Conservation (phyloP, 2,113 vertebrate genomes). For the Cynopterus brachyotis region DNA sequence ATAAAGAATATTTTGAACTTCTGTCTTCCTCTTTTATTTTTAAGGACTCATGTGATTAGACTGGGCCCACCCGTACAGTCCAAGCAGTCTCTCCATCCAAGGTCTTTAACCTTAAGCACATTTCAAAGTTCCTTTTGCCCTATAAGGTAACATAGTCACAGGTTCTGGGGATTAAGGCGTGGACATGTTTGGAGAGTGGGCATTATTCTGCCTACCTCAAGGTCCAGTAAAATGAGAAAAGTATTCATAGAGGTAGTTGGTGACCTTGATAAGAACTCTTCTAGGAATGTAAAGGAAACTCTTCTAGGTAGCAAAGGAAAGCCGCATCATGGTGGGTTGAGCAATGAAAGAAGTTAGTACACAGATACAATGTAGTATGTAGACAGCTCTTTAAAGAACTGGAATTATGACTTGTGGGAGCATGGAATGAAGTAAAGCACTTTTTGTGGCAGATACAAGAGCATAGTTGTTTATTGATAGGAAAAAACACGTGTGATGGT, state of each 20-base stretch:
- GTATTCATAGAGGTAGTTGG: not conserved
- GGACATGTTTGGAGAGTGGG: not conserved
- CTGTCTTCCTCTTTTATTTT: not conserved
- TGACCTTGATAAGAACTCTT: not conserved
- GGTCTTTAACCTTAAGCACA: not conserved
- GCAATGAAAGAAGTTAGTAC: not conserved
- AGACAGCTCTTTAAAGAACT: not conserved
- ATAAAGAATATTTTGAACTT: not conserved
- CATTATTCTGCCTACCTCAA: not conserved
- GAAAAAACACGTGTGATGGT: not conserved
- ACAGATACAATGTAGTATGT: not conserved
- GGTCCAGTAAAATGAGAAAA: not conserved
- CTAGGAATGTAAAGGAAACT: not conserved
- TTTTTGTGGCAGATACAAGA: not conserved
- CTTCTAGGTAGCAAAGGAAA: not conserved
- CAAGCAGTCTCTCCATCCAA: not conserved
- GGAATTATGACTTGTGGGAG: not conserved
- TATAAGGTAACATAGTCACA: not conserved
- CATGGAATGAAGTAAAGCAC: not conserved
- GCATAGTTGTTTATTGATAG: not conserved
- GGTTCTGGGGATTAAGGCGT: not conserved
- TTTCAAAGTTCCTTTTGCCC: not conserved
- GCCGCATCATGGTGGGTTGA: not conserved
- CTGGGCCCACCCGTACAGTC: not conserved
- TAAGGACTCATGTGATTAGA: not conserved